Evolutionary conservation across 2,888 invertebrate genomes (phyloP), one percentile per base, ranked within the genome.

Genomic region (Epiblema foenella): DNA sequence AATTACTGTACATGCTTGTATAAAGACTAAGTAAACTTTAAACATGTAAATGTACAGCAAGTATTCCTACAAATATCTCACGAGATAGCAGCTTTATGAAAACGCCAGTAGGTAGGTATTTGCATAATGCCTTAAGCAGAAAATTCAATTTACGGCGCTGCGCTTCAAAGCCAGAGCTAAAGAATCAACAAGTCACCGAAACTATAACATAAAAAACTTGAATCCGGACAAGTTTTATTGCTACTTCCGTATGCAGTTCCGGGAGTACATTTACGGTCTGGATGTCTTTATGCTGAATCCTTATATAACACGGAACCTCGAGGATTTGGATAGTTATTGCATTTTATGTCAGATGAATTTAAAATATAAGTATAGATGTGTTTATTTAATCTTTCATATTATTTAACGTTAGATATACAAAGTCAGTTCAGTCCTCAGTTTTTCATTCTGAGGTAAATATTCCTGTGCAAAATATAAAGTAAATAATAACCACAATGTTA

Each of bases 241-340:
- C 77, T 72, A 68, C 77, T 75, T 73, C 73, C 73, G 70, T 74
- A 75, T 75, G 75, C 77, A 71, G 73, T 73, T 62, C 72, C 59
- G 65, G 71, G 72, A 75, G 73, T 71, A 70, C 75, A 73, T 74
- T 74, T 69, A 73, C 71, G 72, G 70, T 64, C 69, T 57, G 66
- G 69, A 74, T 69, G 69, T 75, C 75, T 74, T 76, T 76, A 75
- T 73, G 62, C 73, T 46, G 69, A 68, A 71, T 74, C 74, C 69
- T 73, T 70, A 65, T 69, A 39, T 46, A 37, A 72, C 64, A 56
- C 24, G 52, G 60, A 72, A 51, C 56, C 51, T 60, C 7, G 52
- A 66, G 60, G 46, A 17, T 15, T 42, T 60, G 65, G 65, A 70
- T 29, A 42, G 18, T 58, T 59, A 29, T 29, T 46, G 37, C 56